These are phyloP conservation scores for Apteryx mantelli DNA, from an alignment of 2,113 vertebrate species.

Conservation along the genomic window DNA sequence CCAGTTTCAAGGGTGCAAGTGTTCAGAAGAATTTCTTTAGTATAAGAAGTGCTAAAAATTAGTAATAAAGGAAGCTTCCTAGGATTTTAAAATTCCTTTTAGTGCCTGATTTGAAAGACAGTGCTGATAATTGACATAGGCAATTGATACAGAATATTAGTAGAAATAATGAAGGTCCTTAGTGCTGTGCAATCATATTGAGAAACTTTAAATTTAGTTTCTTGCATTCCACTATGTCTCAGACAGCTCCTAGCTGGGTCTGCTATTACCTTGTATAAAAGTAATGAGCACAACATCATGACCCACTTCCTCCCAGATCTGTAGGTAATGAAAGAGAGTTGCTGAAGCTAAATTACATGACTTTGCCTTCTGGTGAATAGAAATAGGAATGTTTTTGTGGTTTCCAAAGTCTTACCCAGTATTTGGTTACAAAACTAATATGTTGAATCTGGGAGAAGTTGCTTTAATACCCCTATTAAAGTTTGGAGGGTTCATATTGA, in stretches of 20 bases:
- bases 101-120: neutral
- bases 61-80: neutral
- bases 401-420: neutral
- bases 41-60: neutral
- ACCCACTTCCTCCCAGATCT: neutral
- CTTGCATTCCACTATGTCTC: neutral
- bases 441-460: neutral
- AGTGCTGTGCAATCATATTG: neutral
- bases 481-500: neutral
- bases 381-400: neutral
- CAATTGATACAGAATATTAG: neutral
- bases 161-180: neutral
- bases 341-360: neutral
- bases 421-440: neutral
- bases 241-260: neutral
- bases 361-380: neutral
- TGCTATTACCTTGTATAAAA: neutral
- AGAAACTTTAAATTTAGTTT: neutral
- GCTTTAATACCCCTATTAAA: neutral
- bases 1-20: neutral
- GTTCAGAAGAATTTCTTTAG: neutral
- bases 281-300: fast-evolving
- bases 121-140: neutral
- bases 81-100: neutral
- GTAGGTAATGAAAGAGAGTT: neutral